phyloP scores from a whole-genome alignment of 37 sponge, comb jelly and placozoan genomes.

The Mnemiopsis leidyi region DNA sequence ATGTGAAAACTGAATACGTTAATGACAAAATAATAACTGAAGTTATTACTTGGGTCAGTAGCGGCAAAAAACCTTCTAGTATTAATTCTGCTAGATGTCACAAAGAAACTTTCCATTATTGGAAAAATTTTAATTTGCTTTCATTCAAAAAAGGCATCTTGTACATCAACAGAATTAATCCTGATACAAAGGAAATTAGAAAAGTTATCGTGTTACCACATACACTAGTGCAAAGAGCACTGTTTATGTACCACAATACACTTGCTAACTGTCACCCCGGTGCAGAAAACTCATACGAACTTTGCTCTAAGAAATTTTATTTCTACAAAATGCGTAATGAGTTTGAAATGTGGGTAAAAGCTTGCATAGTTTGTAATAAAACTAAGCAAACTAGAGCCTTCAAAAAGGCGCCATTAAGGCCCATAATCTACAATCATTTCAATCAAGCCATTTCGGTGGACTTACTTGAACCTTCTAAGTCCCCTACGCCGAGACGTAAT shows the following conservation, averaged over 20 bases:
- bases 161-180: not conserved
- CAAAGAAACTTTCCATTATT: not conserved
- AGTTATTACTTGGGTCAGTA: not conserved
- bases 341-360: not conserved
- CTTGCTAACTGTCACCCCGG: not conserved
- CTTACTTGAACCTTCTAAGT: not conserved
- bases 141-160: not conserved
- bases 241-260: not conserved
- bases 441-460: not conserved
- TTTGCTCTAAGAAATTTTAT: not conserved
- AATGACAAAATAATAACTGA: not conserved
- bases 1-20: not conserved
- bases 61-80: not conserved
- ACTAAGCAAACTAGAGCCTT: not conserved
- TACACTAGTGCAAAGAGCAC: not conserved
- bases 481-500: not conserved
- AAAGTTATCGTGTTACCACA: not conserved
- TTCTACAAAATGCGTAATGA: constrained; percentile 34
- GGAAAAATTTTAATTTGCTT: not conserved
- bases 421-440: not conserved
- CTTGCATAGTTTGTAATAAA: not conserved
- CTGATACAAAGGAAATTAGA: not conserved
- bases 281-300: not conserved
- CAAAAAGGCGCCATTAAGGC: not conserved
- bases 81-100: not conserved